Evolutionary conservation across 2,888 invertebrate genomes (phyloP).

Genomic region (Ptilodon capucinus): DNA sequence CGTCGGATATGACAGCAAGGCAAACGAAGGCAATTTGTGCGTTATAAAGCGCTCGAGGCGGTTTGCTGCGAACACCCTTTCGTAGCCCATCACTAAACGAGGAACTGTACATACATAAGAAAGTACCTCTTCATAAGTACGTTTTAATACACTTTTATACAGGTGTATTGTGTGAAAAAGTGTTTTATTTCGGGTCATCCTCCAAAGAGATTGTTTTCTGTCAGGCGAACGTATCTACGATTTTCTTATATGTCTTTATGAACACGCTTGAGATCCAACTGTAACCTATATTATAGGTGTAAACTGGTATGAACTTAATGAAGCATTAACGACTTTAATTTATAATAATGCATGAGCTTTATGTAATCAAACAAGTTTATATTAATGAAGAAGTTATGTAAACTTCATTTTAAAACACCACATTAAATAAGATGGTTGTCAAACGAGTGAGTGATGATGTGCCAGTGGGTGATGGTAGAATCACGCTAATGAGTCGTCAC

Average conservation of each 20-base stretch:
- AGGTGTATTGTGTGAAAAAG: too few species aligned
- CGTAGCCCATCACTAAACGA: constrained; percentile 5
- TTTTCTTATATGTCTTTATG: too few species aligned
- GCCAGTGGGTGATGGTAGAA: constrained; percentile 16
- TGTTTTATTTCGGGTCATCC: too few species aligned
- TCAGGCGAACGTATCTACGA: too few species aligned
- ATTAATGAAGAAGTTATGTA: not conserved
- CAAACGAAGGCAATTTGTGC: constrained; percentile 71
- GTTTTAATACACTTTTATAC: too few species aligned
- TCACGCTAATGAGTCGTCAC: constrained; percentile 68
- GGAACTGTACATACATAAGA: not conserved
- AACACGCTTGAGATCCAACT: too few species aligned
- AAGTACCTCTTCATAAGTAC: not conserved
- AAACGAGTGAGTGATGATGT: constrained; percentile 22
- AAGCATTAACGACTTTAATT: too few species aligned
- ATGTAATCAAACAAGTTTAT: too few species aligned
- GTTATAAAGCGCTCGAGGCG: constrained; percentile 41
- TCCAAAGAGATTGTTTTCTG: too few species aligned
- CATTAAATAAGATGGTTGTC: constrained; percentile 4
- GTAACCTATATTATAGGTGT: too few species aligned
- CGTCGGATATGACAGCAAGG: constrained; percentile 23
- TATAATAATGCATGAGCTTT: too few species aligned
- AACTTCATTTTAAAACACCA: not conserved
- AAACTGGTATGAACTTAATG: too few species aligned
- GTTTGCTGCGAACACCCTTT: constrained; percentile 9